Base-by-base conservation (phyloP, 2,888 invertebrate species). In the Hyposoter dolosus region DNA sequence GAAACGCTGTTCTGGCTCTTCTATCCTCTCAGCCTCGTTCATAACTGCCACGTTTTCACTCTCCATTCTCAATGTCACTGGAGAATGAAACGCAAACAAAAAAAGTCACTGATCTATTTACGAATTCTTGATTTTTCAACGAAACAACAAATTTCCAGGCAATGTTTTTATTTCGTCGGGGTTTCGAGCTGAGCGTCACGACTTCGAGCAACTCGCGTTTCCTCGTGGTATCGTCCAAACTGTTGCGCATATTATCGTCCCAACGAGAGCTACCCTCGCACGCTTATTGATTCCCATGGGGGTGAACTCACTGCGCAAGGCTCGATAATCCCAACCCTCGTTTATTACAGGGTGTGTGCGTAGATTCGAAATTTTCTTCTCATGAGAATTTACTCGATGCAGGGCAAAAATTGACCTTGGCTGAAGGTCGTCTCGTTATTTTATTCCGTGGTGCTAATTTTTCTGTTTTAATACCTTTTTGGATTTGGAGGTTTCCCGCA, bases 201-300 rank as follows among this genome's bases (percentile, higher is more conserved):
- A 77, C 10, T 76, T 79, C 35, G 28, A 56, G 15, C 56, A 32
- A 53, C 50, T 85, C 60, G 75, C 72, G 40, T 83, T 75, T 85
- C 85, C 85, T 83, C 87, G 87, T 85, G 85, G 79, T 72, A 65
- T 63, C 74, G 83, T 66, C 47, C 83, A 83, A 92, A 92, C 93
- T 93, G 92, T 93, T 93, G 93, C 93, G 90, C 91, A 90, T 91
- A 80, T 88, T 87, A 87, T 89, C 88, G 87, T 85, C 87, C 87
- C 75, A 86, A 89, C 81, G 85, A 85, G 86, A 89, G 90, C 89
- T 89, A 89, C 90, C 87, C 90, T 90, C 77, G 86, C 88, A 81
- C 87, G 80, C 88, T 90, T 93, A 93, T 93, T 92, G 93, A 93
- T 93, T 92, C 90, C 89, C 83, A 88, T 88, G 86, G 82, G 69